Base-by-base conservation (phyloP, 2,113 vertebrate species). In the Coreoperca whiteheadi region DNA sequence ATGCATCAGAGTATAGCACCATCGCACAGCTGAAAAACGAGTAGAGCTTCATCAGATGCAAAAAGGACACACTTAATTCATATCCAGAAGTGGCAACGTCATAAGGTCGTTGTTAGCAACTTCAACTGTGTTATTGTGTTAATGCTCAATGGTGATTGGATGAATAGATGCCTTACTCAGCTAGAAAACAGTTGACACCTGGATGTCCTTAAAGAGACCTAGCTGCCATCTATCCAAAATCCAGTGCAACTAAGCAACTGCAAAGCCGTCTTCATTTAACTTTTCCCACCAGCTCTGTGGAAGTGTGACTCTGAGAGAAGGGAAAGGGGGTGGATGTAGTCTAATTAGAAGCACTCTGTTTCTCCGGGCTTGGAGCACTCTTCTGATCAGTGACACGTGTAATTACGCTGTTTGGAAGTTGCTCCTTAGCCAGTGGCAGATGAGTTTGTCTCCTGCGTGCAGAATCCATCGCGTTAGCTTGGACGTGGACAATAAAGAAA, bases 311-410 rank as follows among this genome's bases (percentile, higher is more conserved):
- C 6, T 39, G 77, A 82, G 48, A 39, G 54, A 68, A 64, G 46
- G 21, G 56, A 46, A 57, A 41, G 34, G 28, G 48, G 59, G 68
- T 25, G 85, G 86, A 73, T 60, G 57, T 41, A 34, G 54, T 60
- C 81, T 87, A 84, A 92, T 92, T 88, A 89, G 74, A 28, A 61
- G 76, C 78, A 23, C 65, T 48, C 66, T 88, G 85, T 86, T 84
- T 88, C 65, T 72, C 37, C 50, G 51, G 80, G 51, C 71, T 86
- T 21, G 46, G 48, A 88, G 39, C 77, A 8, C 68, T 88, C 43
- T 23, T 73, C 63, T 89, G 87, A 92, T 93, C 90, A 87, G 77
- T 83, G 89, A 89, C 89, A 92, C 83, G 37, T 91, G 85, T 91
- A 92, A 91, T 92, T 88, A 87, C 30, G 30, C 74, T 79, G 65